phyloP scores from a whole-genome alignment of 2,113 vertebrate genomes.

The Emydocephalus ijimae region DNA sequence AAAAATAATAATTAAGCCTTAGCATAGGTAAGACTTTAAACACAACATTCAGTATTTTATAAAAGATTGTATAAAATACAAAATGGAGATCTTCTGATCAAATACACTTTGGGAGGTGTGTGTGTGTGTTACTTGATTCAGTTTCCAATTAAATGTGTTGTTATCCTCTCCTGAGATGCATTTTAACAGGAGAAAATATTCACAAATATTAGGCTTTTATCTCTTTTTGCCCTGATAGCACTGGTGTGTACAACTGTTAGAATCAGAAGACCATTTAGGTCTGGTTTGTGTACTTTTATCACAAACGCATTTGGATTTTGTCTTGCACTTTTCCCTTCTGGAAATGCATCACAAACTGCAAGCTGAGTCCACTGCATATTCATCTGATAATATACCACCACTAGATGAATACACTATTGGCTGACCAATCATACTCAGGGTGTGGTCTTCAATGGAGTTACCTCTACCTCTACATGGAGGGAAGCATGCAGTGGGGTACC shows the following conservation, averaged over 20 bases:
- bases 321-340: neutral
- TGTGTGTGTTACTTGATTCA: neutral
- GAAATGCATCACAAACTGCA: neutral
- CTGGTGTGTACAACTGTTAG: neutral
- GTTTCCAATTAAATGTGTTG: neutral
- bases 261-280: neutral
- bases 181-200: neutral
- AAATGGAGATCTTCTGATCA: neutral
- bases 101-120: neutral
- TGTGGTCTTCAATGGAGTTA: neutral
- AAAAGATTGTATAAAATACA: neutral
- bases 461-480: neutral
- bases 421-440: neutral
- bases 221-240: neutral
- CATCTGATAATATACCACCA: neutral
- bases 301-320: neutral
- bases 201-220: neutral
- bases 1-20: neutral
- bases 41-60: neutral
- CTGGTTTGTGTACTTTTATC: neutral
- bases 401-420: neutral
- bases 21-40: neutral
- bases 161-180: neutral
- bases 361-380: neutral
- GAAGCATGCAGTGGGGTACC: too few species aligned